These are phyloP conservation scores for Macquaria ambigua DNA, from an alignment of 2,113 vertebrate species.

Conservation along the genomic window DNA sequence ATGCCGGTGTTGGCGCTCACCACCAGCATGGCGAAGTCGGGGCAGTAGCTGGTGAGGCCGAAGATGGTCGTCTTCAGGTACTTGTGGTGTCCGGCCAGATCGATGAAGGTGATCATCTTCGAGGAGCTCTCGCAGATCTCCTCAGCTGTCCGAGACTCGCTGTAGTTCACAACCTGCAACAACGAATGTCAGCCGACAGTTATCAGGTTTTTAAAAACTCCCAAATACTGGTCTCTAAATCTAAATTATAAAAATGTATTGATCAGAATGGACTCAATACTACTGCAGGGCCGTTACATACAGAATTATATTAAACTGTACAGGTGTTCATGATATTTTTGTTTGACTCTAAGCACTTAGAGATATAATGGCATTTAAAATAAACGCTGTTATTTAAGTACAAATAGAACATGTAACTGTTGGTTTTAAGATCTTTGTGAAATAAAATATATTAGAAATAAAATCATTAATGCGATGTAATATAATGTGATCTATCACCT, in stretches of 20 bases:
- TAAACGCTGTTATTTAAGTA: too few relatives aligned
- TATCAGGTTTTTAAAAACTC: neutral
- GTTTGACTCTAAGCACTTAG: too few relatives aligned
- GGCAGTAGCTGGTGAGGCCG: conserved; percentile 97
- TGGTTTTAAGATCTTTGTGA: too few relatives aligned
- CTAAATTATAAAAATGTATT: neutral
- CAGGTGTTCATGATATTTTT: too few relatives aligned
- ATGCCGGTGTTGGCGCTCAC: conserved; percentile 98
- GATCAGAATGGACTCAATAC: neutral
- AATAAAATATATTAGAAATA: too few relatives aligned
- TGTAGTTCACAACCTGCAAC: conserved; percentile 96
- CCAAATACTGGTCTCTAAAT: neutral
- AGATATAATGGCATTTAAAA: too few relatives aligned
- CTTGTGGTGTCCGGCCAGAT: conserved; percentile 97
- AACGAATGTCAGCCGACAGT: too few relatives aligned
- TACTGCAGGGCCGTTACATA: too few relatives aligned
- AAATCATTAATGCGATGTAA: too few relatives aligned
- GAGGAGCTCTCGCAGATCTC: conserved; percentile 97
- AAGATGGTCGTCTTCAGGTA: conserved; percentile 98
- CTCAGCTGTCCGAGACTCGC: conserved; percentile 94
- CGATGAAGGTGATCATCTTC: conserved; percentile 99
- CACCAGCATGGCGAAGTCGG: conserved; percentile 96
- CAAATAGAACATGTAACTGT: too few relatives aligned
- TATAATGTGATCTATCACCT: too few relatives aligned
- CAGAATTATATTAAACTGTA: too few relatives aligned